Evolutionary conservation across 2,888 invertebrate genomes (phyloP).

Genomic region (Cheilosia vulpina): DNA sequence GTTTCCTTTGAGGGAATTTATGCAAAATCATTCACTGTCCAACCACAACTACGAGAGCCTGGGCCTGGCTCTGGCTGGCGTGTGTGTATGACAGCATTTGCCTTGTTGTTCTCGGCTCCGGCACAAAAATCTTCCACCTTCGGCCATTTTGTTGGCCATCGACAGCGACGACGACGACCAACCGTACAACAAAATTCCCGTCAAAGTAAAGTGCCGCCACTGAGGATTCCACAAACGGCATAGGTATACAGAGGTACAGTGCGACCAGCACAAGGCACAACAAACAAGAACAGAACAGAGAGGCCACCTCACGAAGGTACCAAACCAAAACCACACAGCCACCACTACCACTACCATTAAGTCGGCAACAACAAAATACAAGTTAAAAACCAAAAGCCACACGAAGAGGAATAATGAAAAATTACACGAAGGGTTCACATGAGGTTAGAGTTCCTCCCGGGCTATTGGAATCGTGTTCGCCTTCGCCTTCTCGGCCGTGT

Average conservation of each 20-base stretch:
- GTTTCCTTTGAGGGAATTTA: constrained; percentile 52
- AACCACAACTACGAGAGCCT: constrained; percentile 55
- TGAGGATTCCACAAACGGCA: constrained; percentile 47
- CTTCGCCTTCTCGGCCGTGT: constrained; percentile 9
- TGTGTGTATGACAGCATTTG: constrained; percentile 55
- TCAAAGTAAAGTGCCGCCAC: constrained; percentile 69
- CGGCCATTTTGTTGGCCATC: constrained; percentile 74
- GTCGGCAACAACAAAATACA: constrained; percentile 23
- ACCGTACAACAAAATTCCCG: constrained; percentile 72
- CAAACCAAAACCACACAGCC: constrained; percentile 21
- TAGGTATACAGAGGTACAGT: constrained; percentile 27
- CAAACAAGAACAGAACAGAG: constrained; percentile 26
- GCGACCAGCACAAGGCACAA: too few species aligned
- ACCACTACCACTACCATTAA: constrained; percentile 11
- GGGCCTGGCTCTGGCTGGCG: constrained; percentile 8
- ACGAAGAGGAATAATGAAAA: constrained; percentile 69
- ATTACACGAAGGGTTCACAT: constrained; percentile 73
- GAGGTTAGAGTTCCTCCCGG: constrained; percentile 73
- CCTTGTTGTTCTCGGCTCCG: constrained; percentile 47
- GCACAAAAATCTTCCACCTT: constrained; percentile 61
- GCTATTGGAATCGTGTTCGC: constrained; percentile 44
- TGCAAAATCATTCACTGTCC: constrained; percentile 71
- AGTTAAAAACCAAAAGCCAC: constrained; percentile 53
- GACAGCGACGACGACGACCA: constrained; percentile 63
- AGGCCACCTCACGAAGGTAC: constrained; percentile 52